These are phyloP conservation scores for Platycheirus albimanus DNA, from an alignment of 2,888 invertebrate genomes.

Conservation along the genomic window DNA sequence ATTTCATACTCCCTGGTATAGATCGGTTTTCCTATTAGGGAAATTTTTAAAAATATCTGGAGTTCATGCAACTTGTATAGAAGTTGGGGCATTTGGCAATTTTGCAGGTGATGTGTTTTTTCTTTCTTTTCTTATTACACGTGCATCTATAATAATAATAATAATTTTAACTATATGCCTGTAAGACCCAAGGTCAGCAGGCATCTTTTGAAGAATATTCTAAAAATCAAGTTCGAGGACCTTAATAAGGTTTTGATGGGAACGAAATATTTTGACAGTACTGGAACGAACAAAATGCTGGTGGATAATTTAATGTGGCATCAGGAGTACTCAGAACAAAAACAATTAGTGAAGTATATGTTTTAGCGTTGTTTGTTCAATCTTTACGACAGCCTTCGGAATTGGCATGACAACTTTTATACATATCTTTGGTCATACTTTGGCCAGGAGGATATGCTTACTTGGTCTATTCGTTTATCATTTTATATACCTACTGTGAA, in stretches of 20 bases:
- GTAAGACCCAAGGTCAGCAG: no score
- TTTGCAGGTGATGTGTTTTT: slow-evolving; percentile 77
- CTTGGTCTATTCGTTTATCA: slow-evolving; percentile 62
- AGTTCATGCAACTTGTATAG: slow-evolving; percentile 58
- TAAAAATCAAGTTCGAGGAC: slow-evolving; percentile 75
- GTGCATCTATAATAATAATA: no score
- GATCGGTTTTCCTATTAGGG: slow-evolving; percentile 61
- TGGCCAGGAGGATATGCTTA: slow-evolving; percentile 77
- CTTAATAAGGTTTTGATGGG: slow-evolving; percentile 68
- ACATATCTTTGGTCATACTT: slow-evolving; percentile 72
- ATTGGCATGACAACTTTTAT: slow-evolving; percentile 76
- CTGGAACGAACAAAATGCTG: slow-evolving; percentile 43
- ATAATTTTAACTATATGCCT: no score
- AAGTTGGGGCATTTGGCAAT: slow-evolving; percentile 76
- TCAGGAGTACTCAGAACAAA: slow-evolving; percentile 75
- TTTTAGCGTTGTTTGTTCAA: no score
- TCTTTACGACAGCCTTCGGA: slow-evolving; percentile 68
- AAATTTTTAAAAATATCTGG: slow-evolving; percentile 45
- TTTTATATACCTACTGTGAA: slow-evolving; percentile 77
- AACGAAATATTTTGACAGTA: slow-evolving; percentile 19
- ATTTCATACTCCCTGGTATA: slow-evolving; percentile 76
- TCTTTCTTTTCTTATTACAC: slow-evolving; percentile 75
- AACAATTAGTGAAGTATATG: slow-evolving; percentile 70
- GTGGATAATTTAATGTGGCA: slow-evolving; percentile 76
- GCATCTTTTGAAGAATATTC: slow-evolving; percentile 76